Conservation (phyloP, 1,140 invertebrate genomes). For the Micrasema minimum region DNA sequence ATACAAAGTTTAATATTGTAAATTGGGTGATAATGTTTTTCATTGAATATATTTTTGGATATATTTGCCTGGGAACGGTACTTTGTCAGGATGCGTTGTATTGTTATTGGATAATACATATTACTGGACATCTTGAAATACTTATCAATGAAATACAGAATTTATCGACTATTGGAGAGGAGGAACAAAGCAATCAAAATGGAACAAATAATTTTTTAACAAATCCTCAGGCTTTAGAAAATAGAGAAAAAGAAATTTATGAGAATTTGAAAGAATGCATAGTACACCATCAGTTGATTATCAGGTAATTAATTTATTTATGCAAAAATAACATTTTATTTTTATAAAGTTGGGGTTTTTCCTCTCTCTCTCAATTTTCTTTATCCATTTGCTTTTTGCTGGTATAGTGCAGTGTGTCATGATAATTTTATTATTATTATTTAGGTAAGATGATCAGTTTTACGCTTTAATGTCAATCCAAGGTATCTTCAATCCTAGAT, state of each 20-base stretch:
- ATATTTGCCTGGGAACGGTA: conserved; percentile 23
- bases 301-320: conserved; percentile 22
- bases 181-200: neutral
- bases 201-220: neutral
- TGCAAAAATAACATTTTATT: too few species aligned
- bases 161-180: neutral
- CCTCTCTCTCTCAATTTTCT: too few species aligned
- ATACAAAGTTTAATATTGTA: conserved; percentile 16
- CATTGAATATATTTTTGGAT: conserved; percentile 26
- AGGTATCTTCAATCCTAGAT: too few species aligned
- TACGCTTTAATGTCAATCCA: too few species aligned
- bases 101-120: conserved; percentile 19
- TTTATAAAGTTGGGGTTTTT: conserved; percentile 3
- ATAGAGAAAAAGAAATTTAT: conserved; percentile 19
- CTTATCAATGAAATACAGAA: conserved; percentile 5
- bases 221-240: neutral
- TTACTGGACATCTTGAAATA: conserved; percentile 26
- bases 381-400: neutral
- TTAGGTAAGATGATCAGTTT: too few species aligned
- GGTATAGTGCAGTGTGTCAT: too few species aligned
- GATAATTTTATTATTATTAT: too few species aligned
- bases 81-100: conserved; percentile 21
- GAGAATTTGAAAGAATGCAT: conserved; percentile 34
- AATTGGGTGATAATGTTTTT: conserved; percentile 30
- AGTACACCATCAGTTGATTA: conserved; percentile 35